A percentile compares a stretch with the other conserved stretches of the same genome.
Evolutionary conservation across 2,888 invertebrate species (phyloP).

Genomic region (Pyrgus malvae): DNA sequence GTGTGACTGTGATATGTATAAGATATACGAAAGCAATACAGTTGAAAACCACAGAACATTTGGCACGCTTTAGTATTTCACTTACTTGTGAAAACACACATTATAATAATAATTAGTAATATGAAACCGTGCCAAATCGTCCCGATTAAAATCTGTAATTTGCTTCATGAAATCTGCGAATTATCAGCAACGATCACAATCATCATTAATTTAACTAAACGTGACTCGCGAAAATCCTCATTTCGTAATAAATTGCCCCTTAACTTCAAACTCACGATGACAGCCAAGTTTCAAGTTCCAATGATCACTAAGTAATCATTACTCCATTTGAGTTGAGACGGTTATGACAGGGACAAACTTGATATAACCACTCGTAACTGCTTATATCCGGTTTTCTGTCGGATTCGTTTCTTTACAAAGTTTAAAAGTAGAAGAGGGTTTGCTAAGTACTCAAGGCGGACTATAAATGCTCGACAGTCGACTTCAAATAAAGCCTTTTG

Average conservation of each 20-base stretch:
- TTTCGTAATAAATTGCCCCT: constrained; percentile 4
- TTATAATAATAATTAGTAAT: no score
- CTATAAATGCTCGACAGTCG: not conserved
- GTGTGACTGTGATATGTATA: no score
- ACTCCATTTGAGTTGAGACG: not conserved
- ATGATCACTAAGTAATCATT: not conserved
- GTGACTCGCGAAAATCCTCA: not conserved
- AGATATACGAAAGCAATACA: no score
- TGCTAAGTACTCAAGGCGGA: not conserved
- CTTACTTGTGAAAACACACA: no score
- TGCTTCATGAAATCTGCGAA: not conserved
- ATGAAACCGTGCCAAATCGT: no score
- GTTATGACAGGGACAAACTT: constrained; percentile 6
- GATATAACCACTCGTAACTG: constrained; percentile 5
- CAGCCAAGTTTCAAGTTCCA: constrained; percentile 1
- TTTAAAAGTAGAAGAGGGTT: not conserved
- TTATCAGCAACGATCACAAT: not conserved
- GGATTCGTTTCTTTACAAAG: constrained; percentile 2
- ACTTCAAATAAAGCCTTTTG: no score
- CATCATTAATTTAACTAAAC: constrained; percentile 14
- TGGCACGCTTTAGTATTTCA: no score
- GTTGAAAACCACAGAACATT: no score
- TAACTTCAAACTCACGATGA: constrained; percentile 8
- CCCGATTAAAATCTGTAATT: not conserved
- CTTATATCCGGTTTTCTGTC: not conserved